A percentile compares a stretch with the other conserved stretches of the same genome.
Conservation (phyloP, 2,113 vertebrate species). For the Pachypanchax playfairii region DNA sequence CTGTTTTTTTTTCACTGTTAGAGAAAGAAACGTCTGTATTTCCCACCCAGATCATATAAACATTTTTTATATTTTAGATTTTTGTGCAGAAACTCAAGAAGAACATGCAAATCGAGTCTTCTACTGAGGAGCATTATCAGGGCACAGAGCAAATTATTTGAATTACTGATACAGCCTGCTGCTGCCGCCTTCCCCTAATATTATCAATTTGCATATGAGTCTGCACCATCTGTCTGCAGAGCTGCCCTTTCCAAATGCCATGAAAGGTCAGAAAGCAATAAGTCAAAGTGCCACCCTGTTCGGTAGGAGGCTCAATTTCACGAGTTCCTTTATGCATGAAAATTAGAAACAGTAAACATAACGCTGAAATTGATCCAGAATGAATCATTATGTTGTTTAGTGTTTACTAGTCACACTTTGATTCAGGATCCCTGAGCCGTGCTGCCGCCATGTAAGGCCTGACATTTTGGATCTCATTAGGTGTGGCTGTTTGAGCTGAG, state of each 20-base stretch:
- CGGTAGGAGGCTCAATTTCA: conserved; percentile 20
- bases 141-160: conserved; percentile 23
- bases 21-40: background rate
- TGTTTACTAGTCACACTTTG: conserved; percentile 8
- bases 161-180: conserved; percentile 3
- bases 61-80: background rate
- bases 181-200: conserved; percentile 24
- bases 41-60: no score
- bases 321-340: conserved; percentile 30
- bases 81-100: background rate
- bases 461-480: conserved; percentile 17
- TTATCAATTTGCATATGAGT: conserved; percentile 57
- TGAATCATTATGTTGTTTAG: conserved; percentile 27
- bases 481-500: background rate
- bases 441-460: background rate
- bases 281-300: conserved; percentile 39
- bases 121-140: background rate
- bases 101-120: background rate
- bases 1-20: background rate
- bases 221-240: conserved; percentile 48
- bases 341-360: conserved; percentile 39
- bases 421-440: conserved; percentile 5
- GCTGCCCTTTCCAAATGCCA: conserved; percentile 66
- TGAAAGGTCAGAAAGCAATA: conserved; percentile 62
- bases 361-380: conserved; percentile 28